phyloP scores from a whole-genome alignment of 2,888 invertebrate species.

The Crepidodera aurea region DNA sequence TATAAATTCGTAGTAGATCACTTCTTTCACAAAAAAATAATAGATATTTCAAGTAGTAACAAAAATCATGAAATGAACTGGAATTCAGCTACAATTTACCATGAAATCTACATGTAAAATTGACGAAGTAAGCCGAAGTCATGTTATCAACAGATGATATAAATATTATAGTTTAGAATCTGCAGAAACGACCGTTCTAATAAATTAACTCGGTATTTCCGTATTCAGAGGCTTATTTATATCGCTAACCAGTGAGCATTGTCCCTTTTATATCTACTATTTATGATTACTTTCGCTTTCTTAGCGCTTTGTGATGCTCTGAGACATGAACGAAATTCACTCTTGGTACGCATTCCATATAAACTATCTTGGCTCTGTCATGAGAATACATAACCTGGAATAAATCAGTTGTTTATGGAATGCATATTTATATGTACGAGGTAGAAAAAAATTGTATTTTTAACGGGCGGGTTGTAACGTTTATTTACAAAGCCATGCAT shows the following conservation, averaged over 20 bases:
- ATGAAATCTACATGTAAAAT: too few species aligned
- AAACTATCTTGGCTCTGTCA: background rate
- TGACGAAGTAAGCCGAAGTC: too few species aligned
- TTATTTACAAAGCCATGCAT: too few species aligned
- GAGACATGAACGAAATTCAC: background rate
- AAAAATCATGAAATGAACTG: too few species aligned
- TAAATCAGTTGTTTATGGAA: background rate
- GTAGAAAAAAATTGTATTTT: too few species aligned
- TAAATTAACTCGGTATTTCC: background rate
- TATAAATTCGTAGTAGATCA: too few species aligned
- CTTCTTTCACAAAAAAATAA: too few species aligned
- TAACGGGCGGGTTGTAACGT: too few species aligned
- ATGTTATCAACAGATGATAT: too few species aligned
- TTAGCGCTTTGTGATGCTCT: background rate
- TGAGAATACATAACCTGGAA: background rate
- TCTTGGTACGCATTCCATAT: background rate
- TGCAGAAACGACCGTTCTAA: background rate
- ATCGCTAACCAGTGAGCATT: background rate
- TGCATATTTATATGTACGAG: background rate
- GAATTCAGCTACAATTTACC: too few species aligned
- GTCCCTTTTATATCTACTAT: background rate
- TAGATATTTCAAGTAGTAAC: too few species aligned
- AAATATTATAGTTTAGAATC: background rate
- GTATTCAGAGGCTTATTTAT: background rate
- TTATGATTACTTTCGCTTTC: background rate